phyloP scores from a whole-genome alignment of 2,888 invertebrate genomes.

The Hanleya hanleyi region DNA sequence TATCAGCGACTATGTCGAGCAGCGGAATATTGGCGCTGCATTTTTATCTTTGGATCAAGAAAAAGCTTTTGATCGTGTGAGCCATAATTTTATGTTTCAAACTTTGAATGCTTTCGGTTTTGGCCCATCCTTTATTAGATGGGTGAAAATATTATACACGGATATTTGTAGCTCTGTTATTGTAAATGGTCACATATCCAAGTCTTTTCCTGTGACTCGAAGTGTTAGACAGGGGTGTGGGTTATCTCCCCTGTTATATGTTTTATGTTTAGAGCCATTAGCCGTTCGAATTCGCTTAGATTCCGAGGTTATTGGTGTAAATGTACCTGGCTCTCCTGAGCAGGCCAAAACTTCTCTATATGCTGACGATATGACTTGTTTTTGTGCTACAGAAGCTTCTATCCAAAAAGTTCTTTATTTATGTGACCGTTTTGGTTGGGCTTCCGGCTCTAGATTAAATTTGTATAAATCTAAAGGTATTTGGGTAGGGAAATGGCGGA shows the following conservation, averaged over 20 bases:
- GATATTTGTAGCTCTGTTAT: not conserved
- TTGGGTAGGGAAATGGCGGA: not conserved
- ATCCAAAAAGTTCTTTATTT: not conserved
- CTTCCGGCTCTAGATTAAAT: not conserved
- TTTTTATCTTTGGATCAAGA: constrained; percentile 19
- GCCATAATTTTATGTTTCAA: constrained; percentile 9
- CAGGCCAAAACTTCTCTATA: not conserved
- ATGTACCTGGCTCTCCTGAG: not conserved
- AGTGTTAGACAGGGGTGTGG: constrained; percentile 24
- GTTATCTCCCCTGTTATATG: constrained; percentile 14
- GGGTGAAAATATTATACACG: constrained; percentile 10
- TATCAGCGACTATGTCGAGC: constrained; percentile 22
- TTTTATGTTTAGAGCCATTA: constrained; percentile 14
- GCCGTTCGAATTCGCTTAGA: constrained; percentile 2
- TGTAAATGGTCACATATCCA: constrained; percentile 10
- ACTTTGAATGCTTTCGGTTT: not conserved
- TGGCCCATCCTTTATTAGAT: constrained; percentile 16
- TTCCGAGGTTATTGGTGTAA: constrained; percentile 2
- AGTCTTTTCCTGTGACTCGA: not conserved
- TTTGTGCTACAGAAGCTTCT: not conserved
- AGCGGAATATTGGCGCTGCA: not conserved
- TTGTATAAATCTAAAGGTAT: not conserved
- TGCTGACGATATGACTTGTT: constrained; percentile 15
- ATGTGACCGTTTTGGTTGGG: not conserved
- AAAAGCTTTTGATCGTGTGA: constrained; percentile 28